Conservation (phyloP, 2,797 vertebrate genomes). For the Adrianichthys oophorus region DNA sequence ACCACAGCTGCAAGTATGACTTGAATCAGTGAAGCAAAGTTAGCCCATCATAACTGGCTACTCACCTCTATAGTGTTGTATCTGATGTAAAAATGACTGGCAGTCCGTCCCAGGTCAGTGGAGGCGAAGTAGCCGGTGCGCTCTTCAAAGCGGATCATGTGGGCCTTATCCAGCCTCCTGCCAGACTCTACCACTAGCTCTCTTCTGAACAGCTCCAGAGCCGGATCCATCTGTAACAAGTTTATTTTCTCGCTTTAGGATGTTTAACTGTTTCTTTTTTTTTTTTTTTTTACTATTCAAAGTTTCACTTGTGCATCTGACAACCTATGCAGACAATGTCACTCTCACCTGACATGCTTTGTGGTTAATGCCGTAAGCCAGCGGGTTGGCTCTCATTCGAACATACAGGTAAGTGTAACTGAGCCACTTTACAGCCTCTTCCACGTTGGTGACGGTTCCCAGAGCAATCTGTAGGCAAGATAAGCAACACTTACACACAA, state of each 20-base stretch:
- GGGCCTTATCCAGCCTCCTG: conserved; percentile 92
- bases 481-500: background rate
- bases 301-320: background rate
- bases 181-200: conserved; percentile 90
- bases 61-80: conserved; percentile 97
- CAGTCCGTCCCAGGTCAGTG: conserved; percentile 94
- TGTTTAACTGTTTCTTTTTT: background rate
- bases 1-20: too few relatives aligned
- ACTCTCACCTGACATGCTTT: conserved; percentile 87
- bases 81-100: conserved; percentile 98
- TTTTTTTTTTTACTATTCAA: background rate
- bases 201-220: conserved; percentile 88
- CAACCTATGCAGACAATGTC: background rate
- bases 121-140: conserved; percentile 94
- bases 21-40: too few relatives aligned
- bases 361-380: conserved; percentile 96
- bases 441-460: conserved; percentile 95
- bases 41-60: too few relatives aligned
- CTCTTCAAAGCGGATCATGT: conserved; percentile 97
- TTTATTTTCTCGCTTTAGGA: background rate
- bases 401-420: conserved; percentile 98
- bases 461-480: conserved; percentile 83
- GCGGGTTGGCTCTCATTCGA: conserved; percentile 97
- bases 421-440: conserved; percentile 98
- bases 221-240: conserved; percentile 86